Evolutionary conservation across 2,113 vertebrate species (phyloP).

Genomic region (Brachypteracias leptosomus): DNA sequence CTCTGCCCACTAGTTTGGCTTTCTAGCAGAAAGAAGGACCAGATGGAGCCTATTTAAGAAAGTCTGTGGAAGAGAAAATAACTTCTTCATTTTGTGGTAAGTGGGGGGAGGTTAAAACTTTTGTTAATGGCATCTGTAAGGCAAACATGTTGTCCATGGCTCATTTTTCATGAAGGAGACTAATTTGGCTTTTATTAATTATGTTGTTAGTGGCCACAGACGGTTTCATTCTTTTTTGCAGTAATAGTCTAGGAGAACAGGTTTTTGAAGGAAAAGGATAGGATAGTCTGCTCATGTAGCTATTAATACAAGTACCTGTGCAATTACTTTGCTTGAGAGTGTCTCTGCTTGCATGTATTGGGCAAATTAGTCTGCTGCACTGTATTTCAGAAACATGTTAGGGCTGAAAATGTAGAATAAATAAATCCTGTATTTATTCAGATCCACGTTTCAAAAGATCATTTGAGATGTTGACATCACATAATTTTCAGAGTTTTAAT

Average conservation of each 20-base stretch:
- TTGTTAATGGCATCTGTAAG: neutral
- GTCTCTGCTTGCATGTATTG: constrained; percentile 18
- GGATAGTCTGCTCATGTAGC: neutral
- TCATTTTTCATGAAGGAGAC: constrained; percentile 22
- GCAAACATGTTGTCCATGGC: neutral
- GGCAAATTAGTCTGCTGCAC: constrained; percentile 21
- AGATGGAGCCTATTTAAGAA: neutral
- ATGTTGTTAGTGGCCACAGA: neutral
- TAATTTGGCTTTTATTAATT: constrained; percentile 34
- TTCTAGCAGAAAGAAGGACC: neutral
- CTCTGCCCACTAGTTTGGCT: neutral
- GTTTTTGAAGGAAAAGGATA: constrained; percentile 15
- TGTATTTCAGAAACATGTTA: constrained; percentile 1
- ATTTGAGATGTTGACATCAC: constrained; percentile 18
- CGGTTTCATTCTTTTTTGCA: neutral
- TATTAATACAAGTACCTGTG: constrained; percentile 39
- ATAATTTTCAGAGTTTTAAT: constrained; percentile 38
- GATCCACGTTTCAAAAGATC: neutral
- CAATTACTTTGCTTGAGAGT: constrained; percentile 30
- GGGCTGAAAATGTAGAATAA: constrained; percentile 1
- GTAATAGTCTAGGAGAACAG: neutral
- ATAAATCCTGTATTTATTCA: neutral
- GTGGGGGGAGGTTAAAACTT: neutral
- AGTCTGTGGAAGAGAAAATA: neutral
- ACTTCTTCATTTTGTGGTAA: neutral